Evolutionary conservation across 2,888 invertebrate species (phyloP).

Genomic region (Eumerus sabulonum): DNA sequence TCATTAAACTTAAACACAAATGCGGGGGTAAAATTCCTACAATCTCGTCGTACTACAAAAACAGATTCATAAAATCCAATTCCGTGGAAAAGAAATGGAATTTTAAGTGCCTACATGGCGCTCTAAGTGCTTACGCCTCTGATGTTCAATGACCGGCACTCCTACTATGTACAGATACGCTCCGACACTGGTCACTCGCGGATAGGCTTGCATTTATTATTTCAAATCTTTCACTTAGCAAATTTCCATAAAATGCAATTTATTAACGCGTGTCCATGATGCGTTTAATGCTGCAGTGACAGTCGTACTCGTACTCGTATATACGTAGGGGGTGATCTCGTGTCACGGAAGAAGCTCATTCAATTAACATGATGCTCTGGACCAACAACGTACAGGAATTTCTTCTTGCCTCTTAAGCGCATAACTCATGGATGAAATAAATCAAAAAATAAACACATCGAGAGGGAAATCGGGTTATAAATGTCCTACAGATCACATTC

Average conservation of each 20-base stretch:
- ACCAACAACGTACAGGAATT: too few relatives aligned
- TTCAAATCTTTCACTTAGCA: conserved; percentile 67
- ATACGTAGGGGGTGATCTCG: conserved; percentile 41
- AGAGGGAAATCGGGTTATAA: conserved; percentile 27
- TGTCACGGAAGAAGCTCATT: conserved; percentile 65
- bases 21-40: conserved; percentile 50
- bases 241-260: conserved; percentile 68
- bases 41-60: conserved; percentile 37
- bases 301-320: neutral
- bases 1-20: conserved; percentile 62
- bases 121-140: conserved; percentile 48
- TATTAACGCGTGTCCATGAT: conserved; percentile 67
- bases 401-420: conserved; percentile 16
- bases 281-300: conserved; percentile 25
- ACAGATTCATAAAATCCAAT: conserved; percentile 55
- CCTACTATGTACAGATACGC: too few relatives aligned
- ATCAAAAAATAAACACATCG: conserved; percentile 57
- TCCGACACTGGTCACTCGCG: too few relatives aligned
- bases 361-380: conserved; percentile 50
- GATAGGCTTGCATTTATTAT: conserved; percentile 51
- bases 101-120: conserved; percentile 63
- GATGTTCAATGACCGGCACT: conserved; percentile 29
- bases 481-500: conserved; percentile 50
- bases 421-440: conserved; percentile 44
- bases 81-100: conserved; percentile 48